Evolutionary conservation across 2,113 vertebrate species (phyloP).

Genomic region (Mus pahari): DNA sequence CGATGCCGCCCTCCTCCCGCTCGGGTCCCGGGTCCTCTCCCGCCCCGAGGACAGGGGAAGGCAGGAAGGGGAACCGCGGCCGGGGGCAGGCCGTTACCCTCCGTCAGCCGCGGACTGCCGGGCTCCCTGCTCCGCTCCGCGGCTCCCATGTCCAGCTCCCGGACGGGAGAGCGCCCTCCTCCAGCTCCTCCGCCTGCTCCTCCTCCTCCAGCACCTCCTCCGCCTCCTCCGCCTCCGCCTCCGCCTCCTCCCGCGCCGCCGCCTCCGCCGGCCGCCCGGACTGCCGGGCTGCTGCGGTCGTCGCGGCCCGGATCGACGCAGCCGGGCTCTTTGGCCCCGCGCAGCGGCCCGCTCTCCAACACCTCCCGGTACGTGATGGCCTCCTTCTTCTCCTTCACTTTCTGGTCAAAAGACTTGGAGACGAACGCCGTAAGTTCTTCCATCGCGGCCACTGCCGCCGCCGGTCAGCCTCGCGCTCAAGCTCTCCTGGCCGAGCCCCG

Average conservation of each 20-base stretch:
- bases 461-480: constrained; percentile 74
- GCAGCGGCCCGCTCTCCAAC: constrained; percentile 94
- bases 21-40: constrained; percentile 58
- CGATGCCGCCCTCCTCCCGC: constrained; percentile 7
- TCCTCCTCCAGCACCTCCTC: constrained; percentile 75
- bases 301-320: constrained; percentile 90
- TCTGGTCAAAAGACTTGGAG: constrained; percentile 98
- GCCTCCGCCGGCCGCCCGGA: constrained; percentile 87
- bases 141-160: constrained; percentile 94
- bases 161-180: constrained; percentile 88
- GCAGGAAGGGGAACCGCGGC: constrained; percentile 62
- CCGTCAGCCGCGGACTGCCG: constrained; percentile 95
- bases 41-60: neutral
- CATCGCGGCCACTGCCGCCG: constrained; percentile 88
- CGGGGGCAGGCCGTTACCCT: constrained; percentile 89
- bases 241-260: constrained; percentile 79
- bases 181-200: constrained; percentile 77
- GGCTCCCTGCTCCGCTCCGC: constrained; percentile 92
- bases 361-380: constrained; percentile 98
- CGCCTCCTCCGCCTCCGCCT: constrained; percentile 73
- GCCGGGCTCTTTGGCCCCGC: constrained; percentile 90
- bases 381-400: constrained; percentile 99
- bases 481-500: constrained; percentile 74
- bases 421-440: constrained; percentile 99
- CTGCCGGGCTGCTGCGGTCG: constrained; percentile 89